These are phyloP conservation scores for Brachionus sp. DNA, from an alignment of 1,140 invertebrate genomes.

Conservation along the genomic window DNA sequence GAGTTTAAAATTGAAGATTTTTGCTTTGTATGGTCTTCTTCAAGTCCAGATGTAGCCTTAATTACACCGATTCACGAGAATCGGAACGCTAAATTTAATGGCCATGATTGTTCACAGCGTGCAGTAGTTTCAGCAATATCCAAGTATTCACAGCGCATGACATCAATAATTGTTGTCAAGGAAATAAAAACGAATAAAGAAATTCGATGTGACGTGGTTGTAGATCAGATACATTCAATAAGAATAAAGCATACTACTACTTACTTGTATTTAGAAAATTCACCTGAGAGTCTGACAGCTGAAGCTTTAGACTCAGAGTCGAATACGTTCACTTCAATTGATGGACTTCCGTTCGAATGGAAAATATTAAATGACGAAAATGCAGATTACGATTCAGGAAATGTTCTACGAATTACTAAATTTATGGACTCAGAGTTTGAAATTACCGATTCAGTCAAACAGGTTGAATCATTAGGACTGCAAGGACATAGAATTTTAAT, in stretches of 20 bases:
- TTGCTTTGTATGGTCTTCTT: constrained; percentile 36
- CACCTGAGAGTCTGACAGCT: constrained; percentile 1
- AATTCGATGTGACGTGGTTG: constrained; percentile 40
- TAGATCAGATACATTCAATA: constrained; percentile 33
- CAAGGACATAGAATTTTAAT: constrained; percentile 21
- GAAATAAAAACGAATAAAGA: constrained; percentile 9
- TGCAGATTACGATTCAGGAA: not conserved
- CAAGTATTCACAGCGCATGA: constrained; percentile 1
- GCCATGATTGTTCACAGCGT: not conserved
- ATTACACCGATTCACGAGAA: not conserved
- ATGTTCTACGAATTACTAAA: not conserved
- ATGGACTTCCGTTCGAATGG: constrained; percentile 44
- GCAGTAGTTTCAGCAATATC: not conserved
- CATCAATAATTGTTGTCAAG: constrained; percentile 17
- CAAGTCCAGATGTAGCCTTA: not conserved
- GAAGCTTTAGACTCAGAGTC: not conserved
- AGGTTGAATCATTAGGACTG: constrained; percentile 15
- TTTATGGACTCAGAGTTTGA: constrained; percentile 22
- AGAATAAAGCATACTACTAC: constrained; percentile 29
- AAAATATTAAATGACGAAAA: not conserved
- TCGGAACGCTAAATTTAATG: not conserved
- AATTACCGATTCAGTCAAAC: not conserved
- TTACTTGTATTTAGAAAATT: constrained; percentile 21
- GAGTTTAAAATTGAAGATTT: not conserved
- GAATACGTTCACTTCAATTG: constrained; percentile 28